phyloP scores from a whole-genome alignment of 35 echinoderm and acorn worm genomes.

The Ophiothrix spiculata region DNA sequence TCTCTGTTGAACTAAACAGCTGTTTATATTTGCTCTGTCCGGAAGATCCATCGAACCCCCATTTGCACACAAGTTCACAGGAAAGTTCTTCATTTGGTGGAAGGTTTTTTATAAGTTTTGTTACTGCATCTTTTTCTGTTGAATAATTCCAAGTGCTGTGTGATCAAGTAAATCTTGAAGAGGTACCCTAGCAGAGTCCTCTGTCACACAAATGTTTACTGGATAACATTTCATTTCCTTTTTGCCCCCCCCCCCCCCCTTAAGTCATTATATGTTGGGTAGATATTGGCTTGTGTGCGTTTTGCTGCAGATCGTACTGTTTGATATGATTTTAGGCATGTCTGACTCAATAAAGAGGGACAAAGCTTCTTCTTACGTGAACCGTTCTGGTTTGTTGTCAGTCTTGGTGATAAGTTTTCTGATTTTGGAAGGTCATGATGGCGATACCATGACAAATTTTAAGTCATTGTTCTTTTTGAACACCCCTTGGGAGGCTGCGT shows the following conservation, averaged over 20 bases:
- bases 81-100: background rate
- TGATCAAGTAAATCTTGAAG: slow-evolving; percentile 37
- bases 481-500: background rate
- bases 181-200: slow-evolving; percentile 32
- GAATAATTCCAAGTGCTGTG: slow-evolving; percentile 19
- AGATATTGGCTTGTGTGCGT: slow-evolving; percentile 31
- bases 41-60: slow-evolving; percentile 36
- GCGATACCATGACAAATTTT: slow-evolving; percentile 41
- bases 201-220: background rate
- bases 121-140: slow-evolving; percentile 30
- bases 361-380: slow-evolving; percentile 26
- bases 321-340: slow-evolving; percentile 43
- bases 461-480: slow-evolving; percentile 2
- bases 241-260: no score
- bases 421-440: slow-evolving; percentile 29
- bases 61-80: slow-evolving; percentile 23
- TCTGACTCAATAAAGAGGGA: slow-evolving; percentile 27
- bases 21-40: slow-evolving; percentile 46
- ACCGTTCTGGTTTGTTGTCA: slow-evolving; percentile 23
- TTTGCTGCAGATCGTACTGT: slow-evolving; percentile 21
- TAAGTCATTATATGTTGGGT: slow-evolving; percentile 38
- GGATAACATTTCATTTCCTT: slow-evolving; percentile 23
- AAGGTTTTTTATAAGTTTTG: slow-evolving; percentile 2
- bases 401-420: slow-evolving; percentile 31
- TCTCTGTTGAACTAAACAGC: background rate